These are phyloP conservation scores for Anguilla rostrata DNA, from an alignment of 2,113 vertebrate genomes.

Conservation along the genomic window DNA sequence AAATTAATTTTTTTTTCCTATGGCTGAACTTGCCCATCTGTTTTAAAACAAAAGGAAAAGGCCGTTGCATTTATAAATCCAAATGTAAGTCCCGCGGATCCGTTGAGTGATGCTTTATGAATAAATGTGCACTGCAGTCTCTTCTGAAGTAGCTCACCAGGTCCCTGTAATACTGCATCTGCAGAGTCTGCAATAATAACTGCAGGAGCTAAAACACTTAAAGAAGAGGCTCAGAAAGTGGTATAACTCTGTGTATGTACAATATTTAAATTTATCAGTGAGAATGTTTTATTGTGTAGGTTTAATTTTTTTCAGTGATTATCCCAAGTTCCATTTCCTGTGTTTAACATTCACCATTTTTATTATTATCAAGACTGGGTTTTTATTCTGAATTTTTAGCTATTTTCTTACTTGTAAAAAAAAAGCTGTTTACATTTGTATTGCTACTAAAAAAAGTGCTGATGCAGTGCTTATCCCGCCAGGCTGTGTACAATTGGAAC, in stretches of 20 bases:
- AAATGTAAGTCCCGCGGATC: too few relatives aligned
- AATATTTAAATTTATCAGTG: background rate
- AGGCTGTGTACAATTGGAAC: too few relatives aligned
- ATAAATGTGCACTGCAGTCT: background rate
- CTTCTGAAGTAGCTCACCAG: background rate
- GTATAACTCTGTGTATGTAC: background rate
- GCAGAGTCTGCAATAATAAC: background rate
- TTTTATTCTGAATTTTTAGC: background rate
- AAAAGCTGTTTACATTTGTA: too few relatives aligned
- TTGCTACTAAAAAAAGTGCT: too few relatives aligned
- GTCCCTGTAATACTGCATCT: background rate
- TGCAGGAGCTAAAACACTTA: background rate
- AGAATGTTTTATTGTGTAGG: background rate
- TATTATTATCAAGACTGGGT: too few relatives aligned
- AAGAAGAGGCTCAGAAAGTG: background rate
- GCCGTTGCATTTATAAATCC: too few relatives aligned
- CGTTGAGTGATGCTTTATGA: too few relatives aligned
- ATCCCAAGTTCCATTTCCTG: too few relatives aligned
- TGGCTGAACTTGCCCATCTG: too few relatives aligned
- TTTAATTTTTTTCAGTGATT: background rate
- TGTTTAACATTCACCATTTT: background rate
- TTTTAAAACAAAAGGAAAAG: too few relatives aligned
- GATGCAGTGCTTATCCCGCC: too few relatives aligned
- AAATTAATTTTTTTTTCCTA: too few relatives aligned
- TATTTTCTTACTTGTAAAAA: background rate